Base-by-base conservation (phyloP, 1,140 invertebrate species). In the Campoletis sonorensis region DNA sequence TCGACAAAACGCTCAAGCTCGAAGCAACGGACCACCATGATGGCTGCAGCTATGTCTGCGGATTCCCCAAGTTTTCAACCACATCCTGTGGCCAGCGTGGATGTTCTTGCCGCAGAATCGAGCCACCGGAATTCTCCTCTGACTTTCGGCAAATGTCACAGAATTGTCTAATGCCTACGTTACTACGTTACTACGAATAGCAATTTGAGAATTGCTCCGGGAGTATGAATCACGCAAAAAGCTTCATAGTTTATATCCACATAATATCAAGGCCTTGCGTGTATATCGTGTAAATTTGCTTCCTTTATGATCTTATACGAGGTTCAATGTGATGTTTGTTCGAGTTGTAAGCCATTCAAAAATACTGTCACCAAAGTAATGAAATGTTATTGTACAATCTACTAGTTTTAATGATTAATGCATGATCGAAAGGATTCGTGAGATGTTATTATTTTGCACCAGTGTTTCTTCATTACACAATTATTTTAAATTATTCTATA, bases 1-100 rank as follows among this genome's bases (percentile, higher is more conserved):
- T 67, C 76, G 61, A 78, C 76, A 78, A 78, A 75, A 78, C 76
- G 61, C n/a, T 78, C 37, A 37, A 37, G 54, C 30, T 61, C 26
- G 23, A 16, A n/a, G n/a, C 21, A 15, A 16, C 30, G 33, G 15
- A 10, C 26, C 67, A 33, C 30, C 67, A 70, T 15, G 67, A 33
- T 16, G 67, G 13, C 18, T 70, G 27, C 10, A 30, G 27, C 1
- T 10, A 21, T 64, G 49, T 78, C 33, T 64, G 61, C 33, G 7
- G 76, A 61, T 67, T 67, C 30, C n/a, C 58, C 76, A 78, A 78
- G 76, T 78, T 70, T 33, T 67, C n/a, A 37, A 37, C 30, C 8
- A 78, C 21, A 61, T 64, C 73, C 40, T 54, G 73, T 21, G 26
- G 26, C 26, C 51, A 15, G 23, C 27, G 10, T 37, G 30, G 21